phyloP scores from a whole-genome alignment of 2,797 vertebrate genomes.

The Pipistrellus nathusii region DNA sequence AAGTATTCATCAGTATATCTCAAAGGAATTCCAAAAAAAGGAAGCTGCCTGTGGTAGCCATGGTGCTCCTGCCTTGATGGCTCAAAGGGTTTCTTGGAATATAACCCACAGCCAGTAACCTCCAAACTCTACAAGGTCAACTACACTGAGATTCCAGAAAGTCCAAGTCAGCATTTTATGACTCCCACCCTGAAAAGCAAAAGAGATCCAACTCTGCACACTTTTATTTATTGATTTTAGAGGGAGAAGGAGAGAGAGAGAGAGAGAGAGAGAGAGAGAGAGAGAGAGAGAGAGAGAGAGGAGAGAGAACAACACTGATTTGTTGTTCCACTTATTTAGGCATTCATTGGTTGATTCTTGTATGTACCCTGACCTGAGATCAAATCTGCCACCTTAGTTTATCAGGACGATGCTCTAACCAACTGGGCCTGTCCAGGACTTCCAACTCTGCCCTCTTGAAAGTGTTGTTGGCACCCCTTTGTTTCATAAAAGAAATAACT shows the following conservation, averaged over 20 bases:
- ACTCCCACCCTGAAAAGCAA: background rate
- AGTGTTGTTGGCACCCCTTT: background rate
- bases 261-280: too few species aligned
- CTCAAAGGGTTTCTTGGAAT: background rate
- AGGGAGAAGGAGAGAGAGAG: too few species aligned
- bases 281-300: too few species aligned
- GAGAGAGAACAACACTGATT: background rate
- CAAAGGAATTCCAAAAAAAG: background rate
- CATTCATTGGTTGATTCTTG: background rate
- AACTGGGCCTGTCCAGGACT: background rate
- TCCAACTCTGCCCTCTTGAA: background rate
- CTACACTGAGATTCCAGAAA: background rate
- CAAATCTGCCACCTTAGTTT: background rate
- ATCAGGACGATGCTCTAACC: background rate
- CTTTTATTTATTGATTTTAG: background rate
- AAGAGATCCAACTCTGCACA: background rate
- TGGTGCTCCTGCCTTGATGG: background rate
- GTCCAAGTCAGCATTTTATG: background rate
- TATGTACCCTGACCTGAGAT: background rate
- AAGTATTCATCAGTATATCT: background rate
- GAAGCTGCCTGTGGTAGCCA: background rate
- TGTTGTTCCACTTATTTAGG: background rate
- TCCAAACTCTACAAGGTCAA: background rate
- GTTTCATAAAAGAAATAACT: background rate
- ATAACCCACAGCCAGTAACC: background rate